Conservation (phyloP, 2,113 vertebrate genomes). For the Xerus inauris region DNA sequence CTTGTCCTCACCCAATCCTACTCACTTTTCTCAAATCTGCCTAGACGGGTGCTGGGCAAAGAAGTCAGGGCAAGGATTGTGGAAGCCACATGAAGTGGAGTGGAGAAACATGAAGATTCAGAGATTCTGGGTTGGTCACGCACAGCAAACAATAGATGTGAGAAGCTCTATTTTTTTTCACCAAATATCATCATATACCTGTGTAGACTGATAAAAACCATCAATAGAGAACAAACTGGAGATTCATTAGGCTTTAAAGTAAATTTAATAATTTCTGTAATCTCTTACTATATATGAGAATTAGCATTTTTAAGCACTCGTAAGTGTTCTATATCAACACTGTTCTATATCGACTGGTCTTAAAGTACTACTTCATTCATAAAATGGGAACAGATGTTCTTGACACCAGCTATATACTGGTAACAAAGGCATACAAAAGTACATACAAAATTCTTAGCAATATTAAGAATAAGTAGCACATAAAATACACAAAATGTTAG, state of each 20-base stretch:
- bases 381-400: background rate
- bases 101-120: background rate
- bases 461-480: slow-evolving; percentile 27
- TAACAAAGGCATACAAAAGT: background rate
- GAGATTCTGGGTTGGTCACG: background rate
- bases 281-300: background rate
- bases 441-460: background rate
- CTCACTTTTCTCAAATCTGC: background rate
- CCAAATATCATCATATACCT: background rate
- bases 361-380: background rate
- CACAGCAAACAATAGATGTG: background rate
- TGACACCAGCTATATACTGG: background rate
- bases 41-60: background rate
- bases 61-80: background rate
- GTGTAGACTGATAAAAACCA: background rate
- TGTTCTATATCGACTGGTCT: background rate
- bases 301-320: background rate
- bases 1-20: background rate
- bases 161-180: background rate
- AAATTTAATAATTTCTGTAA: background rate
- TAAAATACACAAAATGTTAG: slow-evolving; percentile 23
- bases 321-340: background rate
- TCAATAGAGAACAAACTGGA: background rate
- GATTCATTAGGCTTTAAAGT: background rate
- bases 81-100: background rate